phyloP scores from a whole-genome alignment of 1,140 invertebrate species.

The Nephila pilipes region DNA sequence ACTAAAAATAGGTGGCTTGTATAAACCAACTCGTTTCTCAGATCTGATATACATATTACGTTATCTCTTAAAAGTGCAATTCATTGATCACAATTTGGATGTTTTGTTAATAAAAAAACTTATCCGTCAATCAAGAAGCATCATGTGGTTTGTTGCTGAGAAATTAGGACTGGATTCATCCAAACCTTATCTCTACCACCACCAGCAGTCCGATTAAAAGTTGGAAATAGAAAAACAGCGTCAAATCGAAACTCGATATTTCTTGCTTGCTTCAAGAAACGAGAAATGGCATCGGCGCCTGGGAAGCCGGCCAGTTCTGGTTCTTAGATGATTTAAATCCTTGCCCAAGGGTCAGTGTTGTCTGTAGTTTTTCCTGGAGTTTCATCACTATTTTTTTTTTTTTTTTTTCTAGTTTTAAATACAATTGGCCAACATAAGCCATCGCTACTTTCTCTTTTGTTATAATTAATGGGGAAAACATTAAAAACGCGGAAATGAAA shows the following conservation, averaged over 20 bases:
- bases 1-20: not conserved
- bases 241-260: not conserved
- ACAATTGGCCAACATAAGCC: too few species aligned
- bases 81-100: not conserved
- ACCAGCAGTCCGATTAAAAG: not conserved
- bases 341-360: conserved; percentile 25
- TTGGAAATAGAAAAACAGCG: not conserved
- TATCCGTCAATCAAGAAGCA: not conserved
- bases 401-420: too few species aligned
- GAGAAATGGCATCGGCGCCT: conserved; percentile 40
- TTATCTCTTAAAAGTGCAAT: not conserved
- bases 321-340: conserved; percentile 43
- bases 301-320: conserved; percentile 55
- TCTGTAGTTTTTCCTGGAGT: not conserved
- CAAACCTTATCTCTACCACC: conserved; percentile 16
- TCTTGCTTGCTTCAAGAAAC: not conserved
- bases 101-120: not conserved
- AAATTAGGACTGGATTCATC: not conserved
- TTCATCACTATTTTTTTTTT: not conserved
- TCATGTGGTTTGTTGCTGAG: not conserved
- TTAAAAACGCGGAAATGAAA: too few species aligned
- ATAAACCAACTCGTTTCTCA: not conserved
- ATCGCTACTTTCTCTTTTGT: too few species aligned
- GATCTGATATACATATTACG: not conserved
- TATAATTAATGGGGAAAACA: too few species aligned